These are phyloP conservation scores for Empis stercorea DNA, from an alignment of 2,888 invertebrate species.

Conservation along the genomic window DNA sequence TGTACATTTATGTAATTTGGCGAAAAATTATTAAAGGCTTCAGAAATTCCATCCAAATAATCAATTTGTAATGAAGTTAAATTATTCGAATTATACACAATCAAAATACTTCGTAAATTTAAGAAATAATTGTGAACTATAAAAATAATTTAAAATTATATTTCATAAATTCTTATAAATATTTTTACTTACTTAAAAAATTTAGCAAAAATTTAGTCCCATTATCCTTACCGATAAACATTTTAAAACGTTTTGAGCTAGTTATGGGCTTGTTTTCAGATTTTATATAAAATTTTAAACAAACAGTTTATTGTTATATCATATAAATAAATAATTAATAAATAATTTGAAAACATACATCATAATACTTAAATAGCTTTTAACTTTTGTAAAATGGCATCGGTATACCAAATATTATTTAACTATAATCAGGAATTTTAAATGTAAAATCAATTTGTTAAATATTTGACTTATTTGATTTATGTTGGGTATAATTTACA, in stretches of 20 bases:
- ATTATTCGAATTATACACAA: constrained; percentile 21
- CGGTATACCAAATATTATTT: too few relatives aligned
- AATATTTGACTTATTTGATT: too few relatives aligned
- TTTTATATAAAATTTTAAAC: background rate
- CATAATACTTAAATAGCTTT: too few relatives aligned
- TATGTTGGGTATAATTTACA: too few relatives aligned
- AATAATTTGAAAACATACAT: too few relatives aligned
- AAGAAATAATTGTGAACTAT: constrained; percentile 25
- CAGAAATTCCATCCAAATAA: constrained; percentile 22
- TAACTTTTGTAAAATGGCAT: too few relatives aligned
- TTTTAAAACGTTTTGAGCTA: too few relatives aligned
- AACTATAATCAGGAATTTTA: too few relatives aligned
- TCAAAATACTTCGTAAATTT: constrained; percentile 23
- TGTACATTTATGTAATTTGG: constrained; percentile 16
- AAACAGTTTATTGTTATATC: too few relatives aligned
- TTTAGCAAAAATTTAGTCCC: background rate
- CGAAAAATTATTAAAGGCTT: constrained; percentile 10
- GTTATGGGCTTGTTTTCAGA: background rate
- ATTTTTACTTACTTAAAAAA: background rate
- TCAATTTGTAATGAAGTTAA: constrained; percentile 9
- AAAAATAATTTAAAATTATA: background rate
- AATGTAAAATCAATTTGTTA: too few relatives aligned
- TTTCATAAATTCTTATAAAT: background rate
- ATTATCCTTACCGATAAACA: background rate
- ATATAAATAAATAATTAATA: too few relatives aligned